Base-by-base conservation (phyloP, 1,140 invertebrate genomes). In the Odontomachus brunneus region DNA sequence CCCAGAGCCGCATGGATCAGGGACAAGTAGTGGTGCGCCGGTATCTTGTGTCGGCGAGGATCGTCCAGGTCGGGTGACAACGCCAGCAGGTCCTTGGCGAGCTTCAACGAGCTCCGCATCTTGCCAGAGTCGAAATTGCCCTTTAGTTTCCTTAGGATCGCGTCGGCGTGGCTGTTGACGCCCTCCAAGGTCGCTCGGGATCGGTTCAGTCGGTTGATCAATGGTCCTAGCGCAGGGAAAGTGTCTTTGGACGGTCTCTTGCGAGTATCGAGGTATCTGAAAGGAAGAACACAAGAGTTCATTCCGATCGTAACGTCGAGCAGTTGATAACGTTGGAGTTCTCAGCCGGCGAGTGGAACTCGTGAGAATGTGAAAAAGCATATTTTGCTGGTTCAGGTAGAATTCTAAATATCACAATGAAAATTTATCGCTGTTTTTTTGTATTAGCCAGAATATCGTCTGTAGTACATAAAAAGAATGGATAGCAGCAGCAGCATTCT, bases 181-280 rank as follows among this genome's bases (percentile, higher is more conserved):
- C 89, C 84, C 7, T 80, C 73, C 14, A 84, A 26, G 82, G 85
- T 87, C 75, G 63, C 60, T 51, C 75, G 85, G 0, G 84, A 88
- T 19, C 69, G 82, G 0, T 69, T n/a, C 12, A 88, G n/a, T 24
- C 38, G 78, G 0, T 22, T 17, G 2, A 9, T 69, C 14, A 69
- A 38, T 3, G 57, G 5, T 7, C n/a, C n/a, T 0, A 29, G 57
- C 0, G 74, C 48, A 3, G 83, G 22, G 0, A 44, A 14, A 5
- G 72, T 38, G 14, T 75, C 83, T 80, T 78, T 82, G 7, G 84
- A 86, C 5, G 74, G 84, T 12, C 86, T 86, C 22, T 89, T 85
- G 15, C 84, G 81, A 0, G 59, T 57, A 51, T 92, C 91, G 44
- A 93, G 86, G 63, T 87, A 90, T 59, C 92, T 92, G 63, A 29